A percentile compares a stretch with the other conserved stretches of the same genome.
phyloP scores from a whole-genome alignment of 2,113 vertebrate genomes.

The Hippoglossus stenolepis region DNA sequence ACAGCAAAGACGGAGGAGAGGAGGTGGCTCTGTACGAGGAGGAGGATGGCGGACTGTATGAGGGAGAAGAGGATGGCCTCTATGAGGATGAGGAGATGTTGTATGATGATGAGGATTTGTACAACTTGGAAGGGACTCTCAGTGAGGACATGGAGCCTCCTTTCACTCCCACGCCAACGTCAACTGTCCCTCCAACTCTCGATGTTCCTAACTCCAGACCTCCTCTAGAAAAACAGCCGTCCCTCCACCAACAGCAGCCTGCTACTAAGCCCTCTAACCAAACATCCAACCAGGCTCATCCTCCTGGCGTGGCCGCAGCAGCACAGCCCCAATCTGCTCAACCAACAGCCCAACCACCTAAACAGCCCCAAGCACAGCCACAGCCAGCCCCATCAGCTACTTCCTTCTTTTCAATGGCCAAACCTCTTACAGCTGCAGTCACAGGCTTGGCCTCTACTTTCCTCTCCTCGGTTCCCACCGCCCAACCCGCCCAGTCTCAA shows the following conservation, averaged over 20 bases:
- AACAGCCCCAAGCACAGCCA: constrained; percentile 63
- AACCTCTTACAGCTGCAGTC: constrained; percentile 81
- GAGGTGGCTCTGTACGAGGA: constrained; percentile 84
- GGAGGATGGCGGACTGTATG: constrained; percentile 80
- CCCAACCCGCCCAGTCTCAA: constrained; percentile 69
- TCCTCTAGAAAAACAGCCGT: constrained; percentile 83
- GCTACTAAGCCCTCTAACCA: constrained; percentile 59
- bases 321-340: constrained; percentile 57
- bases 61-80: constrained; percentile 74
- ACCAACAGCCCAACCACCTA: constrained; percentile 54
- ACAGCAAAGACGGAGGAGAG: constrained; percentile 90
- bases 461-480: constrained; percentile 72
- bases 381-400: constrained; percentile 71
- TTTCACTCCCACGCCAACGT: constrained; percentile 81
- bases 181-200: constrained; percentile 55
- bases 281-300: constrained; percentile 61
- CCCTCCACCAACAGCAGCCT: constrained; percentile 79
- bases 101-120: constrained; percentile 82
- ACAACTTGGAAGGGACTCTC: constrained; percentile 77
- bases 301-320: constrained; percentile 47
- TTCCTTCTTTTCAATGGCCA: constrained; percentile 84
- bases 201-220: constrained; percentile 71
- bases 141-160: constrained; percentile 82
- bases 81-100: constrained; percentile 84
- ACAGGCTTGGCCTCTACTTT: constrained; percentile 76